Base-by-base conservation (phyloP, 2,888 invertebrate species). In the Acholoe squamosa region DNA sequence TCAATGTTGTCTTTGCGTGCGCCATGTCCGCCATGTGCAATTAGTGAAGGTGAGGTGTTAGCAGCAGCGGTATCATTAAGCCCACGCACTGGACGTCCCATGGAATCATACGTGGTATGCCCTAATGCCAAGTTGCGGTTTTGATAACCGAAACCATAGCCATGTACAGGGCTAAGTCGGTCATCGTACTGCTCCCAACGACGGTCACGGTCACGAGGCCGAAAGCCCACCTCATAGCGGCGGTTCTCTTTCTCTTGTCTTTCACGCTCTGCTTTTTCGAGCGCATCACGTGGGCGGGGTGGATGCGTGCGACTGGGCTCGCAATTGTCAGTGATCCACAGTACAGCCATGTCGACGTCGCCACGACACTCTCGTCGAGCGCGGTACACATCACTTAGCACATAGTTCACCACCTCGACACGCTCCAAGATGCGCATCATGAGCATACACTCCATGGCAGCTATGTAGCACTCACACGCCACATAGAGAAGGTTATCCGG, bases 291-390 rank as follows among this genome's bases (percentile, higher is more conserved):
- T 12, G 51, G 86, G 14, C 86, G 25, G 28, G 54, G 86, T 28
- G 54, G 54, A 28, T 28, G 51, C 7, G 52, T 86, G 16, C 86
- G 86, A 28, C 76, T 89, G n/a, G 76, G 89, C 90, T 67, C 90
- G 56, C 89, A 90, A 33, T 89, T 90, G 61, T 89, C 89, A 16
- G 54, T 76, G 33, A 90, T 88, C 90, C 90, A 90, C 51, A 71
- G 25, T 0, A 89, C 89, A 77, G 88, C 61, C 56, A 86, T 77
- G 33, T 84, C 90, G 10, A 90, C 43, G 16, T 71, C 89, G 14
- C 90, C 90, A 12, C 84, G 54, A 25, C 88, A 56, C 25, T 56
- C 77, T 0, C 80, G n/a, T n/a, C 90, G 88, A 12, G 89, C 34
- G 56, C 86, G 71, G 77, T 90, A 80, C 52, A 90, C 90, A 34